phyloP scores from a whole-genome alignment of 2,113 vertebrate species.

The Entelurus aequoreus region DNA sequence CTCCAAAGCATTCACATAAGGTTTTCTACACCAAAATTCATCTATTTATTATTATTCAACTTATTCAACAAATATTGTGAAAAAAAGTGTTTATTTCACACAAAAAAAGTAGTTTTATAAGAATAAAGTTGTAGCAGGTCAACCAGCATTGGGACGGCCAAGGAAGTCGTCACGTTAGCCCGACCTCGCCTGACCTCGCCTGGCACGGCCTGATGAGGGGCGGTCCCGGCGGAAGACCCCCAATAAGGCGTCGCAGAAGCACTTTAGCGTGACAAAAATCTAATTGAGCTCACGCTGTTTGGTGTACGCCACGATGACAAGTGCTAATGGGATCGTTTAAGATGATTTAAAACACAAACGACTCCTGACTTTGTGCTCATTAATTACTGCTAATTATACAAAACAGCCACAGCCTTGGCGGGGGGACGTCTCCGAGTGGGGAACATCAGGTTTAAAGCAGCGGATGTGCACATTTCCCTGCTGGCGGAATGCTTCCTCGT shows the following conservation, averaged over 20 bases:
- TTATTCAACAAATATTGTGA: too few species aligned
- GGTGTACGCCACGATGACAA: conserved; percentile 97
- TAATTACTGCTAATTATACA: conserved; percentile 99
- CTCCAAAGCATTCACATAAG: too few species aligned
- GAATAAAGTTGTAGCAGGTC: too few species aligned
- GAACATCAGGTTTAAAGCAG: conserved; percentile 50
- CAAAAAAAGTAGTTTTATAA: too few species aligned
- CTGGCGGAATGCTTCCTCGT: conserved; percentile 28
- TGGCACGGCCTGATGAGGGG: neutral
- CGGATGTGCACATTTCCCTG: conserved; percentile 39
- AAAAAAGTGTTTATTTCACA: too few species aligned
- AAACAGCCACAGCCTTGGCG: conserved; percentile 85
- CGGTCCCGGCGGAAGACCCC: conserved; percentile 32
- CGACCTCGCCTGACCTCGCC: too few species aligned
- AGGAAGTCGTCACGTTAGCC: too few species aligned
- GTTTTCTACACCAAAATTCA: too few species aligned
- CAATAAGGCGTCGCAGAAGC: conserved; percentile 72
- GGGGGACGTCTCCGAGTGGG: conserved; percentile 70
- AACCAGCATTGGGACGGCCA: too few species aligned
- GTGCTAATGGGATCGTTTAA: conserved; percentile 99
- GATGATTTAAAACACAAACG: conserved; percentile 99
- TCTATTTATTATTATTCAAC: too few species aligned
- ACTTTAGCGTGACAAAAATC: conserved; percentile 83
- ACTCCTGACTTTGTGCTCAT: conserved; percentile 98
- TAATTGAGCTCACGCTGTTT: conserved; percentile 99